Percentiles rank a stretch among this genome's conserved stretches.
Conservation (phyloP, 2,888 invertebrate genomes). For the Andrena bucephala region DNA sequence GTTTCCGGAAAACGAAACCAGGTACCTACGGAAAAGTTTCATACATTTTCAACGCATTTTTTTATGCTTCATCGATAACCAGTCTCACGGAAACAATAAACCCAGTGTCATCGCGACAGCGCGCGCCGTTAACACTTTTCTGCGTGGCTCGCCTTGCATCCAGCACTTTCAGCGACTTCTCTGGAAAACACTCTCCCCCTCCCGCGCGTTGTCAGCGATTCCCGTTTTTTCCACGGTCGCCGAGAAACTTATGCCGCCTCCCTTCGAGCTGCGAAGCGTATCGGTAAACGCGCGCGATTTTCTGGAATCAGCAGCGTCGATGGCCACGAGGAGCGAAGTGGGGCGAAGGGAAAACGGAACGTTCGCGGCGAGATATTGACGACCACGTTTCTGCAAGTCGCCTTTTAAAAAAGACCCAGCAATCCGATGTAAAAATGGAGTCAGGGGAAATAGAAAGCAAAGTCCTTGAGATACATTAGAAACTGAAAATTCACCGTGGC, state of each 20-base stretch:
- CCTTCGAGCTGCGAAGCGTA: conserved; percentile 20
- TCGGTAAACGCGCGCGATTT: conserved; percentile 32
- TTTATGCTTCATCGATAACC: too few species aligned
- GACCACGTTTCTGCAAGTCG: conserved; percentile 12
- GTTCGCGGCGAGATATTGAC: conserved; percentile 10
- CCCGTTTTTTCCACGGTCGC: conserved; percentile 7
- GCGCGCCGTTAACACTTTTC: conserved; percentile 24
- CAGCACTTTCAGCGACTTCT: conserved; percentile 5
- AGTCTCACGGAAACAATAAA: not conserved
- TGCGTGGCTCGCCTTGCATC: not conserved
- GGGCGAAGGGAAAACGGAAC: conserved; percentile 10
- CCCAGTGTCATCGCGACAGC: not conserved
- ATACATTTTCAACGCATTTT: too few species aligned
- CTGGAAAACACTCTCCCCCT: conserved; percentile 28
- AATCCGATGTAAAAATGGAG: not conserved
- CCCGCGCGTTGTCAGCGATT: conserved; percentile 36
- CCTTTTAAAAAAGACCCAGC: not conserved
- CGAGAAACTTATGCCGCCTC: conserved; percentile 22
- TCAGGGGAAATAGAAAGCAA: too few species aligned
- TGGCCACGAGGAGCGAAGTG: not conserved
- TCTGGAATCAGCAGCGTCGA: conserved; percentile 25
- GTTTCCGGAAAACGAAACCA: too few species aligned
- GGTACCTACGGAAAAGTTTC: too few species aligned
- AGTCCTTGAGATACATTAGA: too few species aligned
- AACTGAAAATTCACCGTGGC: not conserved